Evolutionary conservation across 2,113 vertebrate genomes (phyloP), one percentile per base, ranked within the genome.

Genomic region (Grammomys surdaster): DNA sequence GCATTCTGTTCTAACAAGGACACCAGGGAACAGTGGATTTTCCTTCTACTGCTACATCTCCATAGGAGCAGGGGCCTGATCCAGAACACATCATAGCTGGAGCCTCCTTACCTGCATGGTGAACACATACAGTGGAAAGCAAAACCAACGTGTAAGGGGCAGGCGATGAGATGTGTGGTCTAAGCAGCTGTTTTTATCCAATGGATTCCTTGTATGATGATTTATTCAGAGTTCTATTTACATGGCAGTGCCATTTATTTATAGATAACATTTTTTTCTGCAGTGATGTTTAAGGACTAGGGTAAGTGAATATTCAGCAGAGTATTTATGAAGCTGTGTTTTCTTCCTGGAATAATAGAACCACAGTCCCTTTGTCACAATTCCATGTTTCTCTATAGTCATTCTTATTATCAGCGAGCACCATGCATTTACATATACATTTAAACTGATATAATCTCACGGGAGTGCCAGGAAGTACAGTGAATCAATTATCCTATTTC

Each of bases 321-420:
- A 69, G 3, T 43, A 54, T 72, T 78, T 31, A 43, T 0, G 70
- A 80, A 73, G 13, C 77, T 92, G 60, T 46, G 9, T 92, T 86
- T 95, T 63, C 48, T 31, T 82, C 88, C 78, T 17, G 5, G 72
- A 95, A 78, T 94, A 65, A 80, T 40, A 84, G 54, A 78, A 92
- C 73, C 10, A 16, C 51, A 69, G 51, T 76, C 40, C 69, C 77
- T 63, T n/a, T 77, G 75, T 73, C 56, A 89, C 77, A 73, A 82
- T 67, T 60, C 78, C 56, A 84, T 51, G 20, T 93, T 86, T 95
- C 63, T 87, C 67, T n/a, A 19, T 76, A 51, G 63, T 77, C 58
- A 24, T 65, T 88, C 85, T 89, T 14, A 22, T 75, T 65, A 60
- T 70, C 78, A n/a, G 56, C 88, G n/a, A 87, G 43, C 60, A 48